Evolutionary conservation across 1,140 invertebrate species (phyloP).

Genomic region (Spodoptera frugiperda): DNA sequence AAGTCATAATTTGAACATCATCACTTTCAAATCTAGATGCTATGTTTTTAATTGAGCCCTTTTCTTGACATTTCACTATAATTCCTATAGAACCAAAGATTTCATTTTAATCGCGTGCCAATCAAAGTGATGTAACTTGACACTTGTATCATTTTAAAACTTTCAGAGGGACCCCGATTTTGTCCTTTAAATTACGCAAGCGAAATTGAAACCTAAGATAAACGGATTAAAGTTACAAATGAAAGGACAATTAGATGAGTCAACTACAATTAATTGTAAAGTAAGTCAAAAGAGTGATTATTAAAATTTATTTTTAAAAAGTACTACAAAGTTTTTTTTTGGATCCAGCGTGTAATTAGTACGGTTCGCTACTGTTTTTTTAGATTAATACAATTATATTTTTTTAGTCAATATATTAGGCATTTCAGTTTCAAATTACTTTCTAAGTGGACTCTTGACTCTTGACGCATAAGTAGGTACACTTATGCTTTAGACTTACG

Average conservation of each 20-base stretch:
- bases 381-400: too few relatives aligned
- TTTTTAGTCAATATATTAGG: not conserved
- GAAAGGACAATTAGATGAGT: not conserved
- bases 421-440: not conserved
- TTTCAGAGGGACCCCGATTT: not conserved
- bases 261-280: not conserved
- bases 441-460: too few relatives aligned
- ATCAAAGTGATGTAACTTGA: not conserved
- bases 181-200: not conserved
- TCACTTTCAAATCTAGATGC: not conserved
- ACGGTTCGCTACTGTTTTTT: too few relatives aligned
- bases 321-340: not conserved
- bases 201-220: slow-evolving; percentile 5
- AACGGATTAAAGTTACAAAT: not conserved
- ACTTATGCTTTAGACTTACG: too few relatives aligned
- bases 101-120: slow-evolving; percentile 13
- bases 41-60: not conserved
- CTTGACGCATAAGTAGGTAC: too few relatives aligned
- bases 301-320: not conserved
- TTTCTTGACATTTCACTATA: not conserved
- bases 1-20: not conserved
- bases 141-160: not conserved
- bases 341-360: too few relatives aligned
- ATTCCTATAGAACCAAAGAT: not conserved
- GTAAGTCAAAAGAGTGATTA: not conserved